A percentile compares a stretch with the other conserved stretches of the same genome.
Conservation (phyloP, 53 echinoderm and acorn worm genomes). For the Crossaster papposus region DNA sequence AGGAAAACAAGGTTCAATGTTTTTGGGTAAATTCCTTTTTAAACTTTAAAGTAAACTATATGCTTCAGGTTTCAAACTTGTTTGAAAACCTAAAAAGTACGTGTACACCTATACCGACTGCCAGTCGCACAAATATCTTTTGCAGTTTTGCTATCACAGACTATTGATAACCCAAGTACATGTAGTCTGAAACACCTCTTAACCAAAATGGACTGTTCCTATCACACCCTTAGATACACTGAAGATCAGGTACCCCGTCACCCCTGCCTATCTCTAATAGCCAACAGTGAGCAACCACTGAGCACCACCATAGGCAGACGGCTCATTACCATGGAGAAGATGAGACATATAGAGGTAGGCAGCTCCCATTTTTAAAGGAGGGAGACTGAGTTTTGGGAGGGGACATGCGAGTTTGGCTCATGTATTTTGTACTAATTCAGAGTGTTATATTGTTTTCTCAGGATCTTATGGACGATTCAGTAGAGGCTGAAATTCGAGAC, state of each 20-base stretch:
- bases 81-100: not conserved
- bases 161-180: no score
- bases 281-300: constrained; percentile 85
- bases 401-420: not conserved
- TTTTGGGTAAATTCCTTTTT: not conserved
- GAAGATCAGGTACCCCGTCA: constrained; percentile 83
- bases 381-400: not conserved
- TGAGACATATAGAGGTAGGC: constrained; percentile 58
- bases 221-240: constrained; percentile 66
- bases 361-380: not conserved
- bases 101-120: not conserved
- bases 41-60: not conserved
- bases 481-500: constrained; percentile 65
- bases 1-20: not conserved
- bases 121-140: no score
- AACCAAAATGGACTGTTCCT: no score
- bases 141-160: no score
- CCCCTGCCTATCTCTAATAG: constrained; percentile 80
- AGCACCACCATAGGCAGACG: constrained; percentile 79
- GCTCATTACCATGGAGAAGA: constrained; percentile 94
- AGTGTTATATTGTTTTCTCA: not conserved
- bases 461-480: constrained; percentile 37
- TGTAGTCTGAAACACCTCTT: no score
- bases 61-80: no score
- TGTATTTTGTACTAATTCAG: not conserved